Base-by-base conservation (phyloP, 2,113 vertebrate genomes). In the Pteropus alecto region DNA sequence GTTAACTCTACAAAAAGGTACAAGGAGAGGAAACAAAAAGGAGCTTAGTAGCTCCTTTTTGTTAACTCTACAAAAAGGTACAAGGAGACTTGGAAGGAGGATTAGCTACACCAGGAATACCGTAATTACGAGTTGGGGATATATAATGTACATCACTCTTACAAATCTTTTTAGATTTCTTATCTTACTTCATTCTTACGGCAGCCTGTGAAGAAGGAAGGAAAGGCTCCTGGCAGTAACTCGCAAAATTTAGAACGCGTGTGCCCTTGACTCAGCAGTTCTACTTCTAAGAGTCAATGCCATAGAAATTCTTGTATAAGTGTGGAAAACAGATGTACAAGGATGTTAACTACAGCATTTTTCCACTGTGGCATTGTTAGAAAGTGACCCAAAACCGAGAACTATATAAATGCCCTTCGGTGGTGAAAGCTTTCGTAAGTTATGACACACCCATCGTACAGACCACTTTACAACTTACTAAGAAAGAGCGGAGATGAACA, bases 251-350 rank as follows among this genome's bases (percentile, higher is more conserved):
- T 60, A 84, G 89, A 58, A 38, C 1, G 2, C 19, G 1, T 38
- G 6, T 22, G 18, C 15, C 48, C 67, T 90, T 96, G 78, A 88
- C 67, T 96, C 83, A 93, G 93, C 85, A 63, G 14, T 56, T 92
- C 81, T 9, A 24, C 14, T 56, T 76, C 73, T 67, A 5, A 90
- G 74, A 92, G 81, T 68, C 48, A 3, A 5, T 54, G 46, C 48
- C 24, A 3, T 46, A 13, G 63, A 51, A 38, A 38, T 56, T 18
- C 61, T 82, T 67, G 21, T 51, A 8, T 84, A 56, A 30, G 18
- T 60, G 4, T 38, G 56, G 16, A 46, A 87, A 87, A 63, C 18
- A 60, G 81, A 41, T 63, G 15, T 21, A 13, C 15, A 60, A 41
- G 48, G 68, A 46, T 85, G 28, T 76, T 78, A 11, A 77, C 12